Percentiles rank a stretch among this genome's conserved stretches.
These are phyloP conservation scores for Drosophila athabasca DNA, from an alignment of 1,140 invertebrate species.

Conservation along the genomic window DNA sequence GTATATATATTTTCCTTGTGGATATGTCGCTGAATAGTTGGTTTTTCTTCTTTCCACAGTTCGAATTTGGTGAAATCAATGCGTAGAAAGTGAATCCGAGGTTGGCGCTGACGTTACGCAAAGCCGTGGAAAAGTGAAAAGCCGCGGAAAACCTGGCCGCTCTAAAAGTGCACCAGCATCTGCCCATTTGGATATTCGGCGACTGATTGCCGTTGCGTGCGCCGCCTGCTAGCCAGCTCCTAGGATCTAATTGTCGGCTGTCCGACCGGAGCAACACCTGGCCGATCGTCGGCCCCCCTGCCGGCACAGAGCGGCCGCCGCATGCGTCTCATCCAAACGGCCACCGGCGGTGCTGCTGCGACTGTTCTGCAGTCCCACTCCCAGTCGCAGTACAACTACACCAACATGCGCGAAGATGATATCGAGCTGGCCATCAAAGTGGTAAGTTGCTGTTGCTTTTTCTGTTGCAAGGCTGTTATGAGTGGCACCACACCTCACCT, in stretches of 20 bases:
- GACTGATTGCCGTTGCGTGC: conserved; percentile 28
- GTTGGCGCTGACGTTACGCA: conserved; percentile 44
- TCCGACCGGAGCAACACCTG: conserved; percentile 38
- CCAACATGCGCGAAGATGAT: conserved; percentile 94
- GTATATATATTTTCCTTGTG: conserved; percentile 10
- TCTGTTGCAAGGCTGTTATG: background rate
- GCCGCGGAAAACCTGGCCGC: conserved; percentile 34
- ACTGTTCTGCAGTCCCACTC: conserved; percentile 70
- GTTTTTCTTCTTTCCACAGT: conserved; percentile 66
- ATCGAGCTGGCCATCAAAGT: conserved; percentile 96
- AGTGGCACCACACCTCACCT: conserved; percentile 4
- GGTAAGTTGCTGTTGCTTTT: conserved; percentile 58
- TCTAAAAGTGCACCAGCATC: conserved; percentile 25
- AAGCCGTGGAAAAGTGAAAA: conserved; percentile 64
- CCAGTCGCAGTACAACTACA: conserved; percentile 73
- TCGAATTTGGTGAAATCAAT: conserved; percentile 77
- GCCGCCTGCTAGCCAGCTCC: background rate
- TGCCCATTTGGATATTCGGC: conserved; percentile 3
- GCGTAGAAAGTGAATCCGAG: conserved; percentile 75
- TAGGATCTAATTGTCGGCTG: conserved; percentile 11
- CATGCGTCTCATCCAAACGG: conserved; percentile 77
- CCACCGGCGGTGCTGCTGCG: conserved; percentile 73
- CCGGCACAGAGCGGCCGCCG: conserved; percentile 47
- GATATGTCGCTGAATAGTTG: conserved; percentile 37
- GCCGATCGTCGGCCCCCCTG: conserved; percentile 43